Percentiles rank a stretch among this genome's conserved stretches.
phyloP scores from a whole-genome alignment of 2,113 vertebrate genomes.

The Hemiscyllium ocellatum region DNA sequence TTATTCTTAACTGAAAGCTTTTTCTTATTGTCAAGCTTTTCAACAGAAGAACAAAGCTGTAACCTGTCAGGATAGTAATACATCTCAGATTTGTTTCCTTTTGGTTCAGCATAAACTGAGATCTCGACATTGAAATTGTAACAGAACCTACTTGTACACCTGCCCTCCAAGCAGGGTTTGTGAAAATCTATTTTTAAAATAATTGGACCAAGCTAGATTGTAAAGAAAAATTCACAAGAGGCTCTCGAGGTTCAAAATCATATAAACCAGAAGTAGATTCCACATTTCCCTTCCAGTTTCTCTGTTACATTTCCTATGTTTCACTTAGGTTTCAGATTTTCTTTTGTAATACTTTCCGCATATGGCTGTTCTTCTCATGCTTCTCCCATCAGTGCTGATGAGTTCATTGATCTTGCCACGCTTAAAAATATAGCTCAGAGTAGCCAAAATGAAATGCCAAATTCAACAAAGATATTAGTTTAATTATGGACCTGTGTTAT shows the following conservation, averaged over 20 bases:
- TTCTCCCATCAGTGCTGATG: constrained; percentile 16
- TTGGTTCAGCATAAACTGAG: neutral
- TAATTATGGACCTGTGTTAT: neutral
- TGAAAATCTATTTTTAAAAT: neutral
- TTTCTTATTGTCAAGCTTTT: neutral
- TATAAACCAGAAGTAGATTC: constrained; percentile 1
- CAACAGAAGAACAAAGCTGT: neutral
- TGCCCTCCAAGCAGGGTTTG: neutral
- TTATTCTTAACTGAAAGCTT: neutral
- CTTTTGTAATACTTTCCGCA: neutral
- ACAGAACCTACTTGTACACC: neutral
- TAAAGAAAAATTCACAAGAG: neutral
- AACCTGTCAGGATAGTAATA: neutral
- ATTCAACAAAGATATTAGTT: neutral
- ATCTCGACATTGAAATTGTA: neutral
- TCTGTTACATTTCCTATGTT: neutral
- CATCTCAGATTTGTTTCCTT: neutral
- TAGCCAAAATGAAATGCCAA: neutral
- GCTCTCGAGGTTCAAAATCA: neutral
- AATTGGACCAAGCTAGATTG: neutral
- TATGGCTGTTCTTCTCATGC: neutral
- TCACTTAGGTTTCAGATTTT: neutral
- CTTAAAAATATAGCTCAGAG: neutral
- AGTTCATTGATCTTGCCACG: neutral
- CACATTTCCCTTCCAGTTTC: constrained; percentile 3